Conservation (phyloP, 2,888 invertebrate species). For the Adelognathus sp. region DNA sequence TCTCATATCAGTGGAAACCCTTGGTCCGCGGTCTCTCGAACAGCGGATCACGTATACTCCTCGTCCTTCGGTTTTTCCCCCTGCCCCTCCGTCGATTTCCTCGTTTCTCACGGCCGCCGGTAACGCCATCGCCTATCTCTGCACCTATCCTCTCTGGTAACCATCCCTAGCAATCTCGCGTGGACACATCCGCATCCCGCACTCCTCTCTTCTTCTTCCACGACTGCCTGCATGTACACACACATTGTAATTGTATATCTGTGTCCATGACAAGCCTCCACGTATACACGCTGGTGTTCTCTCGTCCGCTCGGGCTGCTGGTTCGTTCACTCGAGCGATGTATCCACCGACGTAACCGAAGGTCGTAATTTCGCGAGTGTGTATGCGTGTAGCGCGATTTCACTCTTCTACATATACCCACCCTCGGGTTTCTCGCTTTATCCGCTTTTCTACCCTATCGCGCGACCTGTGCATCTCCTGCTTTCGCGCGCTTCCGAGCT, state of each 20-base stretch:
- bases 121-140: conserved; percentile 40
- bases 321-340: conserved; percentile 71
- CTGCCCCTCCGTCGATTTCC: conserved; percentile 62
- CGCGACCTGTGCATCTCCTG: conserved; percentile 1
- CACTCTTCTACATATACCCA: conserved; percentile 10
- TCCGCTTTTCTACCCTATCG: background rate
- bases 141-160: conserved; percentile 59
- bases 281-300: conserved; percentile 68
- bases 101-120: conserved; percentile 34
- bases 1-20: conserved; percentile 14
- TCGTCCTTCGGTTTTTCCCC: conserved; percentile 40
- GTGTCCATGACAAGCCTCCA: conserved; percentile 45
- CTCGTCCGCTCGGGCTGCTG: conserved; percentile 3
- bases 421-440: background rate
- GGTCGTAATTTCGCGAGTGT: conserved; percentile 76
- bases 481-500: conserved; percentile 25
- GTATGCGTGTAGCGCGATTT: conserved; percentile 69
- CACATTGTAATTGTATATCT: background rate
- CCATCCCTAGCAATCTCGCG: conserved; percentile 29
- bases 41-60: conserved; percentile 11
- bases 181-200: conserved; percentile 24
- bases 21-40: conserved; percentile 33
- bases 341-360: conserved; percentile 74
- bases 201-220: conserved; percentile 22
- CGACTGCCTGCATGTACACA: conserved; percentile 39